These are phyloP conservation scores for Dysidea cf. avara DNA, from an alignment of 37 sponge, comb jelly and placozoan species.

Conservation along the genomic window DNA sequence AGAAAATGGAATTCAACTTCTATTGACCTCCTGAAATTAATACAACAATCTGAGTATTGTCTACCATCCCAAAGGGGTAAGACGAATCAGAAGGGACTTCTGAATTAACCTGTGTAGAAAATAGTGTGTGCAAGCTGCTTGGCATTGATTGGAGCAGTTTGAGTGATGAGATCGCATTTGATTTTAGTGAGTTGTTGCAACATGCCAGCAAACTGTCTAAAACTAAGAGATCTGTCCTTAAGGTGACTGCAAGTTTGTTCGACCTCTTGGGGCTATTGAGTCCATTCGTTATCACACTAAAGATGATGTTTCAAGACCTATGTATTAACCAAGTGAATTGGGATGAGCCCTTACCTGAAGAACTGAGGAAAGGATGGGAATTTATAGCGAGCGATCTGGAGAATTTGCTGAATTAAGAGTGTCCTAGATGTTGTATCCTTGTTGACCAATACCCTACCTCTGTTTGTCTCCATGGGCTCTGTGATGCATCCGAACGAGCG, in stretches of 20 bases:
- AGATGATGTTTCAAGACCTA: constrained; percentile 21
- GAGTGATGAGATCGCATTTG: constrained; percentile 4
- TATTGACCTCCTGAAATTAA: too few species aligned
- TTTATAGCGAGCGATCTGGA: too few species aligned
- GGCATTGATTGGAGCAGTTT: constrained; percentile 8
- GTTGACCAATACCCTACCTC: too few species aligned
- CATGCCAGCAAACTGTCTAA: not conserved
- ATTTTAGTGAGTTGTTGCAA: not conserved
- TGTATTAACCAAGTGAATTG: not conserved
- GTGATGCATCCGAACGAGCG: constrained; percentile 38
- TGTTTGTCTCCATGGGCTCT: constrained; percentile 11
- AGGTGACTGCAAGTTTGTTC: constrained; percentile 23
- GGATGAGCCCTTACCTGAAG: not conserved
- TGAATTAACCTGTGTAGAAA: too few species aligned
- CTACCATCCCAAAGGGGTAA: too few species aligned
- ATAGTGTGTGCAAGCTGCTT: constrained; percentile 24
- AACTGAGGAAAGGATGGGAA: not conserved
- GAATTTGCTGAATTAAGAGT: too few species aligned
- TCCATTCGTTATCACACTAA: not conserved
- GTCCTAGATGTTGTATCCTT: too few species aligned
- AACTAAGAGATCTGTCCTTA: constrained; percentile 24
- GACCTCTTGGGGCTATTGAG: constrained; percentile 5
- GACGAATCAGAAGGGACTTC: too few species aligned
- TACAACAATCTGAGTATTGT: too few species aligned
- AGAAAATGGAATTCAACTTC: too few species aligned